These are phyloP conservation scores for Xylophagus ater DNA, from an alignment of 2,888 invertebrate genomes.

Conservation along the genomic window DNA sequence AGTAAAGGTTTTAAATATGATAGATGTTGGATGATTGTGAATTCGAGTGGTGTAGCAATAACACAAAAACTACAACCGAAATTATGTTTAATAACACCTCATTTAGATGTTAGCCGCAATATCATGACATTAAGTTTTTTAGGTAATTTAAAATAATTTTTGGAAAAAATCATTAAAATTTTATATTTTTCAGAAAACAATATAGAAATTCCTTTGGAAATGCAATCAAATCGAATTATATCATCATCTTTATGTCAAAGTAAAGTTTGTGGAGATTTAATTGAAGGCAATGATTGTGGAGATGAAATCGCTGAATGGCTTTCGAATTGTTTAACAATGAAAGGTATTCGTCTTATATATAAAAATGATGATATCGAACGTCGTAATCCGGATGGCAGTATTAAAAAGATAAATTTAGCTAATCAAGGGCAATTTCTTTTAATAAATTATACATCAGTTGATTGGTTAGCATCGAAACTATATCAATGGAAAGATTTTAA, in stretches of 20 bases:
- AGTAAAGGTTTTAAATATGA: constrained; percentile 75
- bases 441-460: constrained; percentile 65
- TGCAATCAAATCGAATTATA: constrained; percentile 16
- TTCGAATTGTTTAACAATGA: constrained; percentile 53
- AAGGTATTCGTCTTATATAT: constrained; percentile 57
- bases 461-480: constrained; percentile 54
- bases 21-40: constrained; percentile 88
- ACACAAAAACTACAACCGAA: constrained; percentile 77
- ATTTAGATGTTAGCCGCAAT: constrained; percentile 49
- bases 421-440: constrained; percentile 82
- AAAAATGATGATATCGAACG: constrained; percentile 43
- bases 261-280: constrained; percentile 74
- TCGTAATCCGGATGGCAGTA: constrained; percentile 21
- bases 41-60: constrained; percentile 65
- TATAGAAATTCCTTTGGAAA: constrained; percentile 45
- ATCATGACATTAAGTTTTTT: constrained; percentile 49
- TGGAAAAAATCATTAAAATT: background rate
- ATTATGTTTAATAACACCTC: constrained; percentile 68
- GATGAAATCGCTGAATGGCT: constrained; percentile 72
- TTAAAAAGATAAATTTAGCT: constrained; percentile 48
- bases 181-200: constrained; percentile 39
- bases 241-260: constrained; percentile 50
- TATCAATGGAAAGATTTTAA: constrained; percentile 37
- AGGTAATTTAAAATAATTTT: constrained; percentile 37
- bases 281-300: constrained; percentile 77